Percentiles rank a stretch among this genome's conserved stretches.
Conservation (phyloP, 2,113 vertebrate species). For the Dipodomys ordii region DNA sequence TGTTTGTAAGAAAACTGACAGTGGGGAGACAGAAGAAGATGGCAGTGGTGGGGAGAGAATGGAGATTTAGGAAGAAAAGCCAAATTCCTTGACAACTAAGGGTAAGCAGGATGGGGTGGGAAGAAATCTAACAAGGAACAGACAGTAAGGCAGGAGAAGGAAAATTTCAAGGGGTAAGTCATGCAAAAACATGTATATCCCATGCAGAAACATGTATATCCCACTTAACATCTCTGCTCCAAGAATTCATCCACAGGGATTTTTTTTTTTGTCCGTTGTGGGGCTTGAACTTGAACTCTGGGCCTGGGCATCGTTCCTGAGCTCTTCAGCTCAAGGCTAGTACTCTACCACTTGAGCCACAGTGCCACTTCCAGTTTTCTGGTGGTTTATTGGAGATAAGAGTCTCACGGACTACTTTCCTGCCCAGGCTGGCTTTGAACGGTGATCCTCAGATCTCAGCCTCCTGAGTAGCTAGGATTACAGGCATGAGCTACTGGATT, state of each 20-base stretch:
- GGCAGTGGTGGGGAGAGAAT: background rate
- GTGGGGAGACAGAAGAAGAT: background rate
- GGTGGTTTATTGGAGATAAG: too few species aligned
- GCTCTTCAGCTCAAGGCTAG: too few species aligned
- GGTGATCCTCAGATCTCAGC: too few species aligned
- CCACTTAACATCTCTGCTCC: background rate
- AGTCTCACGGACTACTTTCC: too few species aligned
- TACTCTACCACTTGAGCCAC: too few species aligned
- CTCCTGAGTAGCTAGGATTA: too few species aligned
- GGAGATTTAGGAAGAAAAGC: background rate
- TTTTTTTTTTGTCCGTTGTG: too few species aligned
- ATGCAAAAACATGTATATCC: background rate
- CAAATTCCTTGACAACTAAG: background rate
- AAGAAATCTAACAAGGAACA: background rate
- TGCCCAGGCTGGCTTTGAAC: too few species aligned
- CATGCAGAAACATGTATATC: background rate
- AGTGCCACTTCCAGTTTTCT: too few species aligned
- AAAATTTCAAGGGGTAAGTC: background rate
- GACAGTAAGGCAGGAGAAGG: background rate
- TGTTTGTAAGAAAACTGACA: conserved; percentile 17
- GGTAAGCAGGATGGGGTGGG: background rate
- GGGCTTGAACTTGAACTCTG: too few species aligned
- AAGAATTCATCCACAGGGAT: background rate
- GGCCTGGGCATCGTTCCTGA: too few species aligned
- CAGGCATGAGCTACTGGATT: too few species aligned